Conservation (phyloP, 2,797 vertebrate species). For the Mormyrops attenuatus region DNA sequence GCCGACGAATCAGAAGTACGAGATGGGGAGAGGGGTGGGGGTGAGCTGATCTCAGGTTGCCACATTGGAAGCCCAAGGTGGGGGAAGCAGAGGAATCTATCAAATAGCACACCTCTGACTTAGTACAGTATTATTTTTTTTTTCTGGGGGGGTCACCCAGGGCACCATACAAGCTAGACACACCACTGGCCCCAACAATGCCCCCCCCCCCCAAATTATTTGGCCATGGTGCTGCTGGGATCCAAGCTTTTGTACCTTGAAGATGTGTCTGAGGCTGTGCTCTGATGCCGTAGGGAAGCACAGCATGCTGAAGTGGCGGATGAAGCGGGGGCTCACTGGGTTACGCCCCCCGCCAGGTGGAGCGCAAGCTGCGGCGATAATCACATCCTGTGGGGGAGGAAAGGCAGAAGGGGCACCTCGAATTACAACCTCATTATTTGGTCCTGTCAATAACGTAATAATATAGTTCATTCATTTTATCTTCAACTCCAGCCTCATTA, state of each 20-base stretch:
- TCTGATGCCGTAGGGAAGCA: slow-evolving; percentile 76
- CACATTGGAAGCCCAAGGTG: neutral
- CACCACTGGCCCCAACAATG: neutral
- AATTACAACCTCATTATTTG: neutral
- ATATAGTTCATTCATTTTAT: neutral
- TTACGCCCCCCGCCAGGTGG: slow-evolving; percentile 79
- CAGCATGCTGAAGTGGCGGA: slow-evolving; percentile 77
- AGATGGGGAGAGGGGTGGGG: neutral
- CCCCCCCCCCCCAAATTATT: neutral
- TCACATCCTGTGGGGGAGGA: slow-evolving; percentile 62
- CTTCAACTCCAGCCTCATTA: neutral
- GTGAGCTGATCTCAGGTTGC: neutral
- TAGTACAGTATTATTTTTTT: neutral
- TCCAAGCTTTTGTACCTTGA: slow-evolving; percentile 57
- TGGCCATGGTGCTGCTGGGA: neutral
- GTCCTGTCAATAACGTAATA: neutral
- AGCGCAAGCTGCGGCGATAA: slow-evolving; percentile 70
- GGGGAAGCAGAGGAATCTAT: neutral
- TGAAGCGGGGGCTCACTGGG: slow-evolving; percentile 74
- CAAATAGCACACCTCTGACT: neutral
- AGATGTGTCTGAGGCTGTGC: slow-evolving; percentile 76
- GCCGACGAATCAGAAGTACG: neutral
- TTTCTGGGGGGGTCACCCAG: neutral
- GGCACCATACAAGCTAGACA: neutral
- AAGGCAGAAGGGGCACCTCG: neutral